Conservation (phyloP, 2,888 invertebrate genomes). For the Amblyteles armatorius region DNA sequence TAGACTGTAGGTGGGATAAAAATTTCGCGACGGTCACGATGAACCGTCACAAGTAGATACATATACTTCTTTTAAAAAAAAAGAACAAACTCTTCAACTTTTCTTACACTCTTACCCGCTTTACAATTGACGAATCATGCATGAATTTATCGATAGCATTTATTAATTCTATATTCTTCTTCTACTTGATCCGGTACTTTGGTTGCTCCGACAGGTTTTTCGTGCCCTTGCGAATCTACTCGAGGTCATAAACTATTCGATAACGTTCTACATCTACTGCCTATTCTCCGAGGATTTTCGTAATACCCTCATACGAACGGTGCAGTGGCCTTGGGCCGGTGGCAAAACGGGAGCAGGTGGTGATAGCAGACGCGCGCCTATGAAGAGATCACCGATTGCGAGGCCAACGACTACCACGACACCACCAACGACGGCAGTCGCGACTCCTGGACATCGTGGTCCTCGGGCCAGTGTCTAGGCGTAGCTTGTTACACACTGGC, state of each 20-base stretch:
- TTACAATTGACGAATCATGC: background rate
- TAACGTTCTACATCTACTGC: conserved; percentile 92
- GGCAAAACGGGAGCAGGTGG: conserved; percentile 66
- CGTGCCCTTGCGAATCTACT: conserved; percentile 90
- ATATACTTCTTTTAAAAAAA: too few relatives aligned
- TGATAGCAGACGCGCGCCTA: conserved; percentile 71
- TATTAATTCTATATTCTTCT: background rate
- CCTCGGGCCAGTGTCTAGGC: conserved; percentile 78
- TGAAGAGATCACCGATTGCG: conserved; percentile 77
- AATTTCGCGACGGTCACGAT: background rate
- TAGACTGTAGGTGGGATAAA: background rate
- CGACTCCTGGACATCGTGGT: conserved; percentile 75
- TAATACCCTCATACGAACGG: conserved; percentile 88
- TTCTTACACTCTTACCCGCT: background rate
- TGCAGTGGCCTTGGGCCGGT: conserved; percentile 86
- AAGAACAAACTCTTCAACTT: too few relatives aligned
- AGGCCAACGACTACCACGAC: conserved; percentile 78
- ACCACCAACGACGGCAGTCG: conserved; percentile 77
- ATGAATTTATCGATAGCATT: background rate
- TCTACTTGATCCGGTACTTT: conserved; percentile 4
- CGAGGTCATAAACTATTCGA: conserved; percentile 91
- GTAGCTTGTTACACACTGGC: conserved; percentile 1
- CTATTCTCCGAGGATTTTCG: conserved; percentile 92
- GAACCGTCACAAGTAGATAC: background rate
- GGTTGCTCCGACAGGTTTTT: conserved; percentile 86